Percentiles rank a stretch among this genome's conserved stretches.
Conservation (phyloP, 2,888 invertebrate species). For the Zeuzera pyrina region DNA sequence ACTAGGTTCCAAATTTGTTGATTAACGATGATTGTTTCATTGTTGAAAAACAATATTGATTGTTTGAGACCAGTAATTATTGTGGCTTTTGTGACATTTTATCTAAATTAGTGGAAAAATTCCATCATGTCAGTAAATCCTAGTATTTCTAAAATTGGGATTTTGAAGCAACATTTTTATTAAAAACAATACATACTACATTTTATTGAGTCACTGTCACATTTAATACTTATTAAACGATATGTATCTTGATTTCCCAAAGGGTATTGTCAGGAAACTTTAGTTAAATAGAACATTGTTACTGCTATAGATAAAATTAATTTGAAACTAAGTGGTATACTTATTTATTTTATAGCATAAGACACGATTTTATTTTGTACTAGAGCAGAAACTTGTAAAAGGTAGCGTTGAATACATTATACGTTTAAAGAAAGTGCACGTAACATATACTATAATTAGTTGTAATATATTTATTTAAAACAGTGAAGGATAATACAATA, state of each 20-base stretch:
- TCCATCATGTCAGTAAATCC: too few species aligned
- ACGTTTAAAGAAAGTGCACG: too few species aligned
- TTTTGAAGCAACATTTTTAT: too few species aligned
- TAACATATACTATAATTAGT: too few species aligned
- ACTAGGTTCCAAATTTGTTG: background rate
- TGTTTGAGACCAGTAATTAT: too few species aligned
- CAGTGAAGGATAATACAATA: too few species aligned
- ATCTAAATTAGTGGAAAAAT: too few species aligned
- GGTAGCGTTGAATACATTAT: too few species aligned
- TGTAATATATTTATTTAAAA: too few species aligned
- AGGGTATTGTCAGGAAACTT: constrained; percentile 10
- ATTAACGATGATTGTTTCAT: background rate
- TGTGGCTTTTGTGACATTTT: too few species aligned
- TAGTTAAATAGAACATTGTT: constrained; percentile 11
- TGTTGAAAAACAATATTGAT: too few species aligned
- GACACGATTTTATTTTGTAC: constrained; percentile 54
- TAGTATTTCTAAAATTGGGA: too few species aligned
- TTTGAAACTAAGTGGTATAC: constrained; percentile 9
- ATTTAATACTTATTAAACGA: constrained; percentile 56
- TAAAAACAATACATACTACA: constrained; percentile 28
- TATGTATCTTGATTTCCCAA: constrained; percentile 35
- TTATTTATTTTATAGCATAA: constrained; percentile 28
- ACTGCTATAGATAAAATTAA: constrained; percentile 1
- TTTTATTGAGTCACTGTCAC: constrained; percentile 62
- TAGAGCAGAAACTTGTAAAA: constrained; percentile 43